Percentiles rank a stretch among this genome's conserved stretches.
Evolutionary conservation across 1,140 invertebrate species (phyloP).

Genomic region (Aphaenogaster floridana): DNA sequence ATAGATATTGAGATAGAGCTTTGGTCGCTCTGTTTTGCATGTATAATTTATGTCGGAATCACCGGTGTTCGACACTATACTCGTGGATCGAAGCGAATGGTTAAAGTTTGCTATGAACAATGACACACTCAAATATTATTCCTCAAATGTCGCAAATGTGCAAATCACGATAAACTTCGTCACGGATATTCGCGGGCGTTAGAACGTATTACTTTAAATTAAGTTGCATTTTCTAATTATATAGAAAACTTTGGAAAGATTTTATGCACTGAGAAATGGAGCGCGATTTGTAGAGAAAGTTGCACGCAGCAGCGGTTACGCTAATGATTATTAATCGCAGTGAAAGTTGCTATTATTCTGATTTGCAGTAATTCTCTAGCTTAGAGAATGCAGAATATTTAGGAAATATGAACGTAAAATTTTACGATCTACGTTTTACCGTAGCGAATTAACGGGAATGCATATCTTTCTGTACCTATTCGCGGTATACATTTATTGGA

Average conservation of each 20-base stretch:
- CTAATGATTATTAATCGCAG: constrained; percentile 61
- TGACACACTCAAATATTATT: constrained; percentile 14
- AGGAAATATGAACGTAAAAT: constrained; percentile 36
- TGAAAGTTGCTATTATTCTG: constrained; percentile 59
- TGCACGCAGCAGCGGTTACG: constrained; percentile 40
- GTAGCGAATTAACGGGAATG: constrained; percentile 2
- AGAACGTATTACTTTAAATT: constrained; percentile 27
- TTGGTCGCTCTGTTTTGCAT: constrained; percentile 21
- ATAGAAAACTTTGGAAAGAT: constrained; percentile 59
- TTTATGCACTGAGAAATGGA: constrained; percentile 61
- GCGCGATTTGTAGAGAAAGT: constrained; percentile 59
- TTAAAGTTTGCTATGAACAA: constrained; percentile 20
- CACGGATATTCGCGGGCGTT: neutral
- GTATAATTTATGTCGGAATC: constrained; percentile 28
- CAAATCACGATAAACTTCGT: neutral
- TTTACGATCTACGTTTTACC: constrained; percentile 28
- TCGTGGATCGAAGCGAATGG: neutral
- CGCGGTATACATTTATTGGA: neutral
- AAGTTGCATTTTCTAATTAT: constrained; percentile 42
- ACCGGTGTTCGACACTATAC: constrained; percentile 13
- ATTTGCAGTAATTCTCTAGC: constrained; percentile 44
- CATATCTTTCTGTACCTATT: neutral
- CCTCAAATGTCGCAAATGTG: neutral
- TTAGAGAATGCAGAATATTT: constrained; percentile 33
- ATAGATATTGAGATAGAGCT: constrained; percentile 32